A percentile compares a stretch with the other conserved stretches of the same genome.
Evolutionary conservation across 2,888 invertebrate genomes (phyloP).

Genomic region (Philaethria dido): DNA sequence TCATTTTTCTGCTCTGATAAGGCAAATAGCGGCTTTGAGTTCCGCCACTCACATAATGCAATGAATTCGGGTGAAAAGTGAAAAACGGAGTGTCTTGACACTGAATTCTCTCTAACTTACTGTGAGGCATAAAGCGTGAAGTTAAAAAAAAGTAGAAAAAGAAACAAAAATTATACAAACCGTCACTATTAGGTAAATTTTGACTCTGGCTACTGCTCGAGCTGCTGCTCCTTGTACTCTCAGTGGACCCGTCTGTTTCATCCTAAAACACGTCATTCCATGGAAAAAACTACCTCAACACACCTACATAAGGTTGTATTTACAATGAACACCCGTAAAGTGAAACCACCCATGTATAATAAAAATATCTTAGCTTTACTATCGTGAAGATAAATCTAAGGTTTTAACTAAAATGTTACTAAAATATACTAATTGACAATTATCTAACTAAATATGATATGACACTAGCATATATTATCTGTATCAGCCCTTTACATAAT

Average conservation of each 20-base stretch:
- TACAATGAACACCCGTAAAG: conserved; percentile 9
- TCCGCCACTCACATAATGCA: too few species aligned
- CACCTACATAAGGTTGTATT: neutral
- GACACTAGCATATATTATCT: neutral
- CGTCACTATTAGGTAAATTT: conserved; percentile 74
- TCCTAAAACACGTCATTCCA: conserved; percentile 70
- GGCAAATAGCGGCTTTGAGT: too few species aligned
- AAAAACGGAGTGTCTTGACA: too few species aligned
- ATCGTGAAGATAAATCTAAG: neutral
- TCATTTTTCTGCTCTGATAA: too few species aligned
- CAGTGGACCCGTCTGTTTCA: conserved; percentile 84
- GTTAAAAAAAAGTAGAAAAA: neutral
- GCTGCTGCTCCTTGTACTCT: conserved; percentile 71
- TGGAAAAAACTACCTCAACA: conserved; percentile 20
- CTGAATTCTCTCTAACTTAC: too few species aligned
- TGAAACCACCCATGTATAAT: conserved; percentile 3
- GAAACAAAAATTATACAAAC: conserved; percentile 50
- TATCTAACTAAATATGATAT: neutral
- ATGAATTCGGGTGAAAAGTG: too few species aligned
- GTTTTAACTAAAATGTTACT: conserved; percentile 1
- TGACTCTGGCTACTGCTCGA: conserved; percentile 76
- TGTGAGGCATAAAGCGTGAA: too few species aligned
- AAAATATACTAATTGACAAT: neutral
- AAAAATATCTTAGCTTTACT: conserved; percentile 1
- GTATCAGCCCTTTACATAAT: neutral